phyloP scores from a whole-genome alignment of 2,797 vertebrate genomes.

The Falco peregrinus region DNA sequence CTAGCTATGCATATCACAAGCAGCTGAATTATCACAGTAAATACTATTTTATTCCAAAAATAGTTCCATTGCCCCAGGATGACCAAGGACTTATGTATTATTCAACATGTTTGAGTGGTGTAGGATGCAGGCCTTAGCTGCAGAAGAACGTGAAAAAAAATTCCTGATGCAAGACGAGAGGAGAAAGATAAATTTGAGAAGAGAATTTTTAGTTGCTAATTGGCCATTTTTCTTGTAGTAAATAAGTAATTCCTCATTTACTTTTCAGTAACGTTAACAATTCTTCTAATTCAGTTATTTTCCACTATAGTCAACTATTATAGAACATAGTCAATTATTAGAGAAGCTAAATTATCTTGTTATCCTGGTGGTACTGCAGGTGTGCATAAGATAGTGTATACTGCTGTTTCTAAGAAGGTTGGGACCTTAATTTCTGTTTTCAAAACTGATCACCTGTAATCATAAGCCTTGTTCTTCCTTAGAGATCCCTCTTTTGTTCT shows the following conservation, averaged over 20 bases:
- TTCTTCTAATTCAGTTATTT: not conserved
- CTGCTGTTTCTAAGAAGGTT: not conserved
- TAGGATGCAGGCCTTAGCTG: not conserved
- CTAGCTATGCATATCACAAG: not conserved
- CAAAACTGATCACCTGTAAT: not conserved
- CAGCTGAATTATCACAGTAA: not conserved
- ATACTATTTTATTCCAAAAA: not conserved
- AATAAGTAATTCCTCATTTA: not conserved
- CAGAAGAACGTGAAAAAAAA: not conserved
- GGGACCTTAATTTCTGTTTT: not conserved
- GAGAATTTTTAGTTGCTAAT: not conserved
- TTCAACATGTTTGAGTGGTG: not conserved
- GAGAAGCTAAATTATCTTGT: not conserved
- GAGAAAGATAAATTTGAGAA: not conserved
- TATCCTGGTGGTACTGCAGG: not conserved
- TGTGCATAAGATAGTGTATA: not conserved
- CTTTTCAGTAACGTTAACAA: not conserved
- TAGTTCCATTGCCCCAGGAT: not conserved
- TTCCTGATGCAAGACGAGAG: not conserved
- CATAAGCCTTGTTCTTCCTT: not conserved
- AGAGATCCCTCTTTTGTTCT: rapidly evolving
- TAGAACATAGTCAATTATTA: not conserved
- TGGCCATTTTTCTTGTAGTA: not conserved
- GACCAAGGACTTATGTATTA: not conserved
- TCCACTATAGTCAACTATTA: not conserved